phyloP scores from a whole-genome alignment of 2,797 vertebrate species.

The Malacoraja senta region DNA sequence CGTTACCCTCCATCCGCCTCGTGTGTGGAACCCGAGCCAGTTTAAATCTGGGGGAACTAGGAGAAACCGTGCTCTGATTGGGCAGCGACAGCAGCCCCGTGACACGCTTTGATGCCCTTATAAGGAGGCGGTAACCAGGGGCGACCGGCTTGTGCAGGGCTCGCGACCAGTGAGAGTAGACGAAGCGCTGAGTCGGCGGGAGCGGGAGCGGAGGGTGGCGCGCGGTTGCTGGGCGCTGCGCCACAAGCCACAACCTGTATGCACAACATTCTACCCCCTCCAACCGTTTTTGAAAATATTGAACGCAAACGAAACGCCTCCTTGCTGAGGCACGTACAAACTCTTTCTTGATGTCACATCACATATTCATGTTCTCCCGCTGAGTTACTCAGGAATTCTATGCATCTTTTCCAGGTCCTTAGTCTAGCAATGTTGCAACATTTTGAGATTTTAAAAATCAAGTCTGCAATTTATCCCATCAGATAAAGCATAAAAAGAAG shows the following conservation, averaged over 20 bases:
- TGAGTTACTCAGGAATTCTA: too few species aligned
- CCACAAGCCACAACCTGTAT: too few species aligned
- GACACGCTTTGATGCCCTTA: not conserved
- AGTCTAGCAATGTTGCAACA: too few species aligned
- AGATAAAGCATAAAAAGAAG: too few species aligned
- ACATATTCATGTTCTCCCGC: too few species aligned
- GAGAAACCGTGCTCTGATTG: conserved; percentile 48
- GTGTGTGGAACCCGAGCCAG: not conserved
- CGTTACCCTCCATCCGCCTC: not conserved
- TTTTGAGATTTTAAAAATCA: too few species aligned
- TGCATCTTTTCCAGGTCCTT: too few species aligned
- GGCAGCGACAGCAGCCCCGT: conserved; percentile 39
- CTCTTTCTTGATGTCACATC: not conserved
- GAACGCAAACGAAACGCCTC: not conserved
- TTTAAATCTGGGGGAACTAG: conserved; percentile 54
- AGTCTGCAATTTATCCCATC: too few species aligned
- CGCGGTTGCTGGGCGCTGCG: not conserved
- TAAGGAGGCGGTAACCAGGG: fast-evolving
- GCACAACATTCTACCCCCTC: too few species aligned
- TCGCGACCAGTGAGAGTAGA: fast-evolving
- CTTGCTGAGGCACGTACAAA: not conserved
- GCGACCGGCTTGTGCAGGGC: fast-evolving
- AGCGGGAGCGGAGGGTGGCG: too few species aligned
- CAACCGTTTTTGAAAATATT: not conserved
- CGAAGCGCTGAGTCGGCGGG: not conserved